phyloP scores from a whole-genome alignment of 2,113 vertebrate genomes.

The Nerophis lumbriciformis region DNA sequence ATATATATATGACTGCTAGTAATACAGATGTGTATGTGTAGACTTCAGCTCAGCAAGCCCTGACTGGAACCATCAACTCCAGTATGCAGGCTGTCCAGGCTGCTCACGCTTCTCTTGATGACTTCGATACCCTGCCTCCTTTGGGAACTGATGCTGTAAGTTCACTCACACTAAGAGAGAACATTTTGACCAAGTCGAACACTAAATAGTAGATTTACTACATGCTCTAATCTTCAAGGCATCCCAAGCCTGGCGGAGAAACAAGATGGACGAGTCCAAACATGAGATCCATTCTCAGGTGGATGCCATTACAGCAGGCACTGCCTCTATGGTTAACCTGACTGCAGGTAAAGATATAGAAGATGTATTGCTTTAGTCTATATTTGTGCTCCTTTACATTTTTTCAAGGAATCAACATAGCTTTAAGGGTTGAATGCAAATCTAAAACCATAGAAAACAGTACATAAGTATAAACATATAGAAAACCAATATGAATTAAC shows the following conservation, averaged over 20 bases:
- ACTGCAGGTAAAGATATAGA: conserved; percentile 78
- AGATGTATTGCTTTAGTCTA: not conserved
- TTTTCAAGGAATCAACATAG: too few species aligned
- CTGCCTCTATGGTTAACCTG: conserved; percentile 94
- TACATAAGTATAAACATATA: too few species aligned
- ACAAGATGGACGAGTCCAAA: conserved; percentile 98
- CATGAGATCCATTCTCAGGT: conserved; percentile 98
- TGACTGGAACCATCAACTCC: conserved; percentile 96
- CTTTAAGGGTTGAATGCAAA: too few species aligned
- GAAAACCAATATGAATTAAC: too few species aligned
- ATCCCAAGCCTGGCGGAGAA: conserved; percentile 94
- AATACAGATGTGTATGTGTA: conserved; percentile 42
- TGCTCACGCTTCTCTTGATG: conserved; percentile 86
- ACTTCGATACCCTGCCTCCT: conserved; percentile 86
- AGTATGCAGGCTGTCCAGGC: conserved; percentile 97
- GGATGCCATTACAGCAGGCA: conserved; percentile 95
- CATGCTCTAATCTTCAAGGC: conserved; percentile 68
- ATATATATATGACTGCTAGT: too few species aligned
- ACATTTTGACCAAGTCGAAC: not conserved
- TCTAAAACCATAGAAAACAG: too few species aligned
- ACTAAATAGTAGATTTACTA: not conserved
- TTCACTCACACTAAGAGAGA: not conserved
- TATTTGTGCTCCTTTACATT: too few species aligned
- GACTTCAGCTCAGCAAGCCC: conserved; percentile 94
- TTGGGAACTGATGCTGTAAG: conserved; percentile 95